Base-by-base conservation (phyloP, 2,888 invertebrate species). In the Pseudococcus viburni region DNA sequence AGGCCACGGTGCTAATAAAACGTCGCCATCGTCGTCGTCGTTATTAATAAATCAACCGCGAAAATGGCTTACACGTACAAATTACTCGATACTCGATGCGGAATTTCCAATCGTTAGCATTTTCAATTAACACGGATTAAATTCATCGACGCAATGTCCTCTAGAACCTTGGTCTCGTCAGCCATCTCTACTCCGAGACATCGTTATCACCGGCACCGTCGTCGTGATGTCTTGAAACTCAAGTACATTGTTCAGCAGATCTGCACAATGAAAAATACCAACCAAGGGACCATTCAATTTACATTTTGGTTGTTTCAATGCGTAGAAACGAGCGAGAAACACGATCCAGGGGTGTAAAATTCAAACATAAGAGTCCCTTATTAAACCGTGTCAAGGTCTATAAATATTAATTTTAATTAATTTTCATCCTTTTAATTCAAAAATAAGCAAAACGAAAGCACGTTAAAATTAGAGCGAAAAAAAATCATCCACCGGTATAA, bases 381-480 rank as follows among this genome's bases (percentile, higher is more conserved):
- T 64, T 22, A 64, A 64, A 64, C 64, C 64, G 64, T 64, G 64
- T 64, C 64, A 64, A 64, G 64, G 64, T 64, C 64, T 64, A 64
- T 64, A 64, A 64, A 64, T 64, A 64, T 64, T 64, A 64, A 64
- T 64, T 64, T 64, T 64, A 64, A 64, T 64, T 64, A 64, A 64
- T 64, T 64, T 64, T 64, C 64, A 22, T 22, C 11, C 64, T 22
- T n/a, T n/a, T 64, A 64, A 64, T 19, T 64, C 64, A 64, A 64
- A 64, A 64, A 64, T 64, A 64, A 64, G 64, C 64, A 22, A 64
- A 64, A 64, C 64, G 64, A 64, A 22, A 22, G 64, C 64, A 64
- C 64, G 64, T 64, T 22, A 59, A 59, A 59, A 59, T 64, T 59
- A 59, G 59, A 33, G 42, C 6, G 42, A 42, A 64, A 64, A n/a